Conservation (phyloP, 92 coral and sea anemone species). For the Actinernus sp. region DNA sequence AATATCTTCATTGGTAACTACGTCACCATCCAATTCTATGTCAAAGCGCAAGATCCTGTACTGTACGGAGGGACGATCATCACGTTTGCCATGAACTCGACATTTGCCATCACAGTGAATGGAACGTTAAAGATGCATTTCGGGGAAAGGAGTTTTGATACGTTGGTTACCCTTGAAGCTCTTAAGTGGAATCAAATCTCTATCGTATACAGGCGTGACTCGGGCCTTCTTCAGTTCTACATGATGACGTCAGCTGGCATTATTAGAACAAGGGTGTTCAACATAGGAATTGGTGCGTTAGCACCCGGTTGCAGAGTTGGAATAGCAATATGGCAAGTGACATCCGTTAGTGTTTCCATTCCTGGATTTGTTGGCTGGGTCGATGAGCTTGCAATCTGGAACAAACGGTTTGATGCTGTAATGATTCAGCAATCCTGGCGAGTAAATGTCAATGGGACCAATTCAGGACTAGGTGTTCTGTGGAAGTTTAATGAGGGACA, state of each 20-base stretch:
- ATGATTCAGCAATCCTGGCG: constrained; percentile 76
- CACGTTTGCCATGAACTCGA: constrained; percentile 73
- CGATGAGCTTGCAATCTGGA: constrained; percentile 93
- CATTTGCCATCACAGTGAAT: constrained; percentile 83
- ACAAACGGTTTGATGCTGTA: constrained; percentile 87
- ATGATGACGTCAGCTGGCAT: constrained; percentile 66
- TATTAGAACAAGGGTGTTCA: constrained; percentile 58
- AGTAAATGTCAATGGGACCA: constrained; percentile 41
- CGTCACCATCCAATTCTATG: constrained; percentile 85
- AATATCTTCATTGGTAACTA: constrained; percentile 59
- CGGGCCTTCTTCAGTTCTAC: constrained; percentile 89
- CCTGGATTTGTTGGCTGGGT: constrained; percentile 98
- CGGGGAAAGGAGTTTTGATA: constrained; percentile 68
- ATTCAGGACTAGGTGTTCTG: constrained; percentile 72
- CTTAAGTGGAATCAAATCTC: constrained; percentile 91
- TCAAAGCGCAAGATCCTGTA: constrained; percentile 76
- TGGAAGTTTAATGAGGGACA: constrained; percentile 98
- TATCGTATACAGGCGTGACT: constrained; percentile 83
- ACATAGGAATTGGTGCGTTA: constrained; percentile 84
- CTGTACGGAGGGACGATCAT: constrained; percentile 72
- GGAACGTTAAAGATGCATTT: constrained; percentile 75
- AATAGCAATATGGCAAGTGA: constrained; percentile 90
- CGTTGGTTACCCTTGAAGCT: constrained; percentile 66
- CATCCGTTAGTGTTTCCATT: constrained; percentile 47
- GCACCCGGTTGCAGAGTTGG: constrained; percentile 78